Evolutionary conservation across 2,888 invertebrate species (phyloP), one percentile per base, ranked within the genome.

Genomic region (Dasysyrphus tricinctus): DNA sequence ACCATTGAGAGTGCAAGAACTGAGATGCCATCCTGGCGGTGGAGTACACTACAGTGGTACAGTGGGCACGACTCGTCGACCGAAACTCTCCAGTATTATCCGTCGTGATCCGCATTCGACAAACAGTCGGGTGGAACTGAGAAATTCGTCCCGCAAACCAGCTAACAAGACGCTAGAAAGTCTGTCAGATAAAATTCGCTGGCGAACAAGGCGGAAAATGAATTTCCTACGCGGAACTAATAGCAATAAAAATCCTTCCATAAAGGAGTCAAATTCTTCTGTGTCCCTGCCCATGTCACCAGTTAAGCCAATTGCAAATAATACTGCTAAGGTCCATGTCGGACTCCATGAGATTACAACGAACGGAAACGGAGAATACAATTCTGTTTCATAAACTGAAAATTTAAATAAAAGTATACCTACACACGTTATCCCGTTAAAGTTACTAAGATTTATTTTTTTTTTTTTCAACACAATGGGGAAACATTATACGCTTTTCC

Each of bases 31-130:
- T 34, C 70, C 82, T 9, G 76, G 79, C 24, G 69, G 88, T 32
- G 89, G 90, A 74, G 89, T 91, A 73, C 89, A 91, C 34, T 90
- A 89, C 81, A 88, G 89, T 73, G 88, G 80, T 69, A 29, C 80
- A 51, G 44, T 80, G 59, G 16, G 83, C 16, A 80, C 89, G 0
- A 88, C 88, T 51, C 89, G 90, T 4, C 89, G 91, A 34, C 89
- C 89, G 0, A 90, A 90, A 57, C 88, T 90, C 37, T 91, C 91
- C 47, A 91, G 90, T 83, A 89, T 90, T 70, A 90, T 88, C 42
- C 88, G 91, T 7, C 79, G 86, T 0, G 82, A 86, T 34, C 82
- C 79, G 24, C 78, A 81, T 44, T 76, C 88, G 56, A n/a, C 80
- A 2, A 86, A 42, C 37, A 85, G 51, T 67, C 88, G 84, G 5